A percentile compares a stretch with the other conserved stretches of the same genome.
phyloP scores from a whole-genome alignment of 2,888 invertebrate species.

The Icerya purchasi region DNA sequence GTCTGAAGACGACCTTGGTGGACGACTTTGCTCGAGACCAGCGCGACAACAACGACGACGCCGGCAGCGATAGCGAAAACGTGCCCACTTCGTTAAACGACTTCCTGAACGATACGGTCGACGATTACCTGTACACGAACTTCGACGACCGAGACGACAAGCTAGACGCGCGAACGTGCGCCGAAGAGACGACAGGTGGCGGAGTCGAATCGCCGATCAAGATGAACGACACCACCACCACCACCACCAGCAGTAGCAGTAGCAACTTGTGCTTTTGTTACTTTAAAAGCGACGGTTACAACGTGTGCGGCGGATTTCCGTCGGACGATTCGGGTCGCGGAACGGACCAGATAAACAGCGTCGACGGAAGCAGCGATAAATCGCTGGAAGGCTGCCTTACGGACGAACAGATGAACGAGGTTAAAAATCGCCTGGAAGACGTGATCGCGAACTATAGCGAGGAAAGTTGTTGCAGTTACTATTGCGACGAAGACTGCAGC shows the following conservation, averaged over 20 bases:
- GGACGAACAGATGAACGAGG: conserved; percentile 19
- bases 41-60: not conserved
- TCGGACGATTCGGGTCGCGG: conserved; percentile 17
- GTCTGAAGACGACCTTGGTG: conserved; percentile 28
- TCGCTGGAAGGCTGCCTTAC: conserved; percentile 10
- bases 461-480: not conserved
- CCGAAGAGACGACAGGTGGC: not conserved
- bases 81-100: conserved; percentile 9
- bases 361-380: conserved; percentile 15
- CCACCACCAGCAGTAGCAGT: not conserved
- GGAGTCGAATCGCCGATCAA: not conserved
- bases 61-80: not conserved
- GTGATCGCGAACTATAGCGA: conserved; percentile 12
- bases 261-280: not conserved
- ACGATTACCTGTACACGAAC: conserved; percentile 11
- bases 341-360: conserved; percentile 17
- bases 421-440: conserved; percentile 19
- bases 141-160: no score
- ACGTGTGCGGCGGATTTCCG: conserved; percentile 29
- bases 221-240: not conserved
- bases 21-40: not conserved
- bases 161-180: not conserved
- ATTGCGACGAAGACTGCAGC: conserved; percentile 8
- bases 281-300: conserved; percentile 23
- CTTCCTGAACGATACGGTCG: conserved; percentile 8